Conservation (phyloP, 1,140 invertebrate genomes). For the Eubasilissa regina region DNA sequence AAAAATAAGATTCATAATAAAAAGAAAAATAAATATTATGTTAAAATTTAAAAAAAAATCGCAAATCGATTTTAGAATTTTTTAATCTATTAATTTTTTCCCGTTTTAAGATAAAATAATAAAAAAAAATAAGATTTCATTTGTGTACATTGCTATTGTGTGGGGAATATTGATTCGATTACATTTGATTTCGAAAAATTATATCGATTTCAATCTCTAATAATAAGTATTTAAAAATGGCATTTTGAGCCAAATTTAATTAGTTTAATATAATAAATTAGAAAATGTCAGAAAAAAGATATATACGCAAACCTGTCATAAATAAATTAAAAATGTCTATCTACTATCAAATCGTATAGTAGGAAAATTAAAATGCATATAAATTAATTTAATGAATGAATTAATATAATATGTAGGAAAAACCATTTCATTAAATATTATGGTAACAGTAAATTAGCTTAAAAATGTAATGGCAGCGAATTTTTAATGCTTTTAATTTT, state of each 20-base stretch:
- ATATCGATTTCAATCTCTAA: background rate
- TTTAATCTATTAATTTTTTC: too few species aligned
- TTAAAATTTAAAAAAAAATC: too few species aligned
- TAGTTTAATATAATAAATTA: too few species aligned
- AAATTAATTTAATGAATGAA: background rate
- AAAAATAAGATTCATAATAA: too few species aligned
- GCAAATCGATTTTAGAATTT: too few species aligned
- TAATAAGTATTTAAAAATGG: background rate
- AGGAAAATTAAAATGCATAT: background rate
- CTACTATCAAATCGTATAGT: too few species aligned
- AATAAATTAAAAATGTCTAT: too few species aligned
- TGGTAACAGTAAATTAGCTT: constrained; percentile 11
- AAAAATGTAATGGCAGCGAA: constrained; percentile 3
- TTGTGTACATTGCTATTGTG: background rate
- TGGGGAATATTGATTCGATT: too few species aligned
- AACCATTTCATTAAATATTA: background rate
- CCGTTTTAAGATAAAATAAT: too few species aligned
- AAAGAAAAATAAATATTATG: too few species aligned
- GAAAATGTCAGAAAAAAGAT: background rate
- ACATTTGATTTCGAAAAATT: too few species aligned
- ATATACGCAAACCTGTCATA: background rate
- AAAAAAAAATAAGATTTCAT: background rate
- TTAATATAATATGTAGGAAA: background rate
- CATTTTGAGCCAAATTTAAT: background rate
- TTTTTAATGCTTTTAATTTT: background rate